Percentiles rank a stretch among this genome's conserved stretches.
Conservation (phyloP, 2,113 vertebrate genomes). For the Calyptomena viridis region DNA sequence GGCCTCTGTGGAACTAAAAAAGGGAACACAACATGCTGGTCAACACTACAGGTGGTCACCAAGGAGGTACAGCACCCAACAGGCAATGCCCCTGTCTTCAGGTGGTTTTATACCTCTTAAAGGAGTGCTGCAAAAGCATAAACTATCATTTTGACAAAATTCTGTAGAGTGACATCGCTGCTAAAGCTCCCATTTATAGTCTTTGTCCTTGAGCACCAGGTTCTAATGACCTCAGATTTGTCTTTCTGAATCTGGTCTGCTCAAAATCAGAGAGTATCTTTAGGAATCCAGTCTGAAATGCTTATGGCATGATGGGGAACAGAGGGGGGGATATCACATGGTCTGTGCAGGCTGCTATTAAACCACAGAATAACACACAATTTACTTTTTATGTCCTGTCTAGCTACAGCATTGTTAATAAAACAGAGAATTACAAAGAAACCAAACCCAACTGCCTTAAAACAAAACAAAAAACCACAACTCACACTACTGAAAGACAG, state of each 20-base stretch:
- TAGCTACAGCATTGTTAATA: not conserved
- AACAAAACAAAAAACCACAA: not conserved
- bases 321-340: not conserved
- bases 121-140: not conserved
- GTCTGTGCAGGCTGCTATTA: not conserved
- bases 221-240: not conserved
- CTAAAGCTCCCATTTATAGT: not conserved
- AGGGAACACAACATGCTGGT: not conserved
- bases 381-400: not conserved
- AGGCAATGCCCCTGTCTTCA: not conserved
- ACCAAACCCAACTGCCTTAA: not conserved
- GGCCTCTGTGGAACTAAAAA: not conserved
- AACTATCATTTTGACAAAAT: not conserved
- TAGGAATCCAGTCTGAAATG: not conserved
- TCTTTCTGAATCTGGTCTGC: not conserved
- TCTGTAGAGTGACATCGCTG: not conserved
- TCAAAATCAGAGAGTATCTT: not conserved
- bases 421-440: not conserved
- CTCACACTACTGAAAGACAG: not conserved
- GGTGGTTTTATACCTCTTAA: not conserved
- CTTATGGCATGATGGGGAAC: not conserved
- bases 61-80: not conserved
- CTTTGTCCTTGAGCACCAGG: not conserved
- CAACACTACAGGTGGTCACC: not conserved
- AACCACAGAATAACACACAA: not conserved